Percentiles rank a stretch among this genome's conserved stretches.
phyloP scores from a whole-genome alignment of 2,888 invertebrate species.

The Ennomos fuscantarius region DNA sequence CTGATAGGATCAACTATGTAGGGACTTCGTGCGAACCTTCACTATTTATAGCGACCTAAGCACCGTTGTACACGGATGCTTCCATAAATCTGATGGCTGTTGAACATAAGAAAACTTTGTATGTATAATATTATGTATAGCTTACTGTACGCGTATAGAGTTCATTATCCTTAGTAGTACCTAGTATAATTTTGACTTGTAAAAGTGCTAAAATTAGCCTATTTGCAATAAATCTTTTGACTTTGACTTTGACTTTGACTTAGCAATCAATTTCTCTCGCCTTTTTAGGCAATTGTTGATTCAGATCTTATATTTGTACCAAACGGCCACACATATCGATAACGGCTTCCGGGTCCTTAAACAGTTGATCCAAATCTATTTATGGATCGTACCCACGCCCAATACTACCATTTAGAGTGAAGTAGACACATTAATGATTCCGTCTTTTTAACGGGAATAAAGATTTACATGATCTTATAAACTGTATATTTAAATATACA shows the following conservation, averaged over 20 bases:
- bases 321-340: conserved; percentile 43
- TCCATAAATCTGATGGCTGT: conserved; percentile 45
- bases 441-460: conserved; percentile 24
- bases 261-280: conserved; percentile 13
- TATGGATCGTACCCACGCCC: conserved; percentile 60
- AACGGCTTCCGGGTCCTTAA: conserved; percentile 64
- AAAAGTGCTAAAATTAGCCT: no score
- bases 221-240: no score
- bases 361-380: conserved; percentile 61
- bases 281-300: conserved; percentile 13
- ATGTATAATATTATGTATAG: no score
- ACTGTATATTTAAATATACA: conserved; percentile 1
- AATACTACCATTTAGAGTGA: conserved; percentile 44
- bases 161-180: conserved; percentile 17
- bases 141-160: conserved; percentile 34
- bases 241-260: no score
- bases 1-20: conserved; percentile 26
- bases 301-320: conserved; percentile 6
- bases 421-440: conserved; percentile 32
- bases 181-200: no score
- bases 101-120: conserved; percentile 32
- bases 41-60: conserved; percentile 35
- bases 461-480: conserved; percentile 16
- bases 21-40: conserved; percentile 17
- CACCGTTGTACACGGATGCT: conserved; percentile 51